Conservation (phyloP, 1,140 invertebrate species). For the Brachionus rotundiformis region DNA sequence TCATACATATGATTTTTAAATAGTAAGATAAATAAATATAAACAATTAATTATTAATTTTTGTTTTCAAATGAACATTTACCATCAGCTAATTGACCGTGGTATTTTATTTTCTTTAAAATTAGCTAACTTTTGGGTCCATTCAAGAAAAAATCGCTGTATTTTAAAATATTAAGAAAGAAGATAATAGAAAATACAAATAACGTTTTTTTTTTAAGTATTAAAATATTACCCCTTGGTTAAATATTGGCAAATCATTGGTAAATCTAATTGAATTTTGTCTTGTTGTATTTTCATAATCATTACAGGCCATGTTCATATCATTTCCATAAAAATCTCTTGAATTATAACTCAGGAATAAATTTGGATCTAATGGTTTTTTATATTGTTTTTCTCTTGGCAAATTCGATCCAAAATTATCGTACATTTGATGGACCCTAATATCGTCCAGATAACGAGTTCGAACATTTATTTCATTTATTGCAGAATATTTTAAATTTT, state of each 20-base stretch:
- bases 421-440: slow-evolving; percentile 21
- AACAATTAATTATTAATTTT: too few relatives aligned
- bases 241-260: slow-evolving; percentile 35
- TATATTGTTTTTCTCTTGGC: background rate
- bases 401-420: slow-evolving; percentile 7
- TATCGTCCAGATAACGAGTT: slow-evolving; percentile 26
- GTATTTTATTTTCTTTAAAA: too few relatives aligned
- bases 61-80: too few relatives aligned
- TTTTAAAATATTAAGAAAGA: too few relatives aligned
- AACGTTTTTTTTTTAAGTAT: background rate
- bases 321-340: background rate
- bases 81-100: too few relatives aligned
- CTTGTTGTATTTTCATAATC: slow-evolving; percentile 17
- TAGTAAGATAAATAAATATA: too few relatives aligned
- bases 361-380: background rate
- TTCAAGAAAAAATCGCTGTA: too few relatives aligned
- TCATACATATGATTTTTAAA: too few relatives aligned
- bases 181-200: too few relatives aligned
- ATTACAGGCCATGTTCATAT: background rate
- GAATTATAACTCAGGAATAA: slow-evolving; percentile 11
- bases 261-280: slow-evolving; percentile 45
- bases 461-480: slow-evolving; percentile 40
- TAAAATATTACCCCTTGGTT: slow-evolving; percentile 7
- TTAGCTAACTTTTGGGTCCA: too few relatives aligned
- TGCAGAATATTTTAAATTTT: slow-evolving; percentile 29